These are phyloP conservation scores for Mirza zaza DNA, from an alignment of 2,113 vertebrate species.

Conservation along the genomic window DNA sequence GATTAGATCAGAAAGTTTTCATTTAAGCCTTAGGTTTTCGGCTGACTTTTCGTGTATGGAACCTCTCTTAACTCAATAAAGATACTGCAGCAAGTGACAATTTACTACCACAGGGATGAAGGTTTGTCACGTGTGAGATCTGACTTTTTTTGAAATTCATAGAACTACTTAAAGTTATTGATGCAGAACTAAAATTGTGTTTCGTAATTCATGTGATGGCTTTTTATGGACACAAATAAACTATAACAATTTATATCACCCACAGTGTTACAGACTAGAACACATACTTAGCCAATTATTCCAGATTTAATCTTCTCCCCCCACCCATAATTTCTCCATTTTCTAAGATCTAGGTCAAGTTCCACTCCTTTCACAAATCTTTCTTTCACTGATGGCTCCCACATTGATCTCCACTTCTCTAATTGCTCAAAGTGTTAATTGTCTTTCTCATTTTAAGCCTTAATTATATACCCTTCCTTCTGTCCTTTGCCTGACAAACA, in stretches of 20 bases:
- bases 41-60: neutral
- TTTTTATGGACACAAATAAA: neutral
- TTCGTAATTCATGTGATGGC: neutral
- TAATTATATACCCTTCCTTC: neutral
- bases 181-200: neutral
- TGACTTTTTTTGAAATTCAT: neutral
- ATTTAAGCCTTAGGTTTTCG: neutral
- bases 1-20: neutral
- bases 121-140: neutral
- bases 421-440: neutral
- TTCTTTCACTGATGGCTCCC: neutral
- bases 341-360: neutral
- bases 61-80: neutral
- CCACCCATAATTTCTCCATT: neutral
- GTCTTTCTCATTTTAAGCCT: slow-evolving; percentile 25
- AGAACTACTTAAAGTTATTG: neutral
- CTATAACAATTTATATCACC: neutral
- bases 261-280: neutral
- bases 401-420: neutral
- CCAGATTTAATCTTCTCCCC: neutral
- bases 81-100: neutral
- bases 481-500: neutral
- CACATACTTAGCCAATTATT: neutral
- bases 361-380: neutral
- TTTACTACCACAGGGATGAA: neutral